Conservation (phyloP, 2,797 vertebrate genomes). For the Ptychadena robeensis region DNA sequence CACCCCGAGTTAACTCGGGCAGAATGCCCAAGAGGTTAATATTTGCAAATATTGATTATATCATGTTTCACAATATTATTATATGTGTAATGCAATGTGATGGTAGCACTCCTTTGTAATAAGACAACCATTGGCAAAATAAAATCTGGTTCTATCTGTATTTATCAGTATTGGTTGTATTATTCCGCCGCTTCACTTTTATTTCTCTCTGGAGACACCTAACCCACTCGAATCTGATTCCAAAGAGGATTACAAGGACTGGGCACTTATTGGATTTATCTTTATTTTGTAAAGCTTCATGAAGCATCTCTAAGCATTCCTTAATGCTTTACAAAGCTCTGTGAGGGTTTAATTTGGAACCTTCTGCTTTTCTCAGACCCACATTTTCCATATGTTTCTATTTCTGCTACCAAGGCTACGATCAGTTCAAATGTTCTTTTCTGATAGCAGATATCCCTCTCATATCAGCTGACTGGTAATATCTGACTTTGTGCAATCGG, state of each 20-base stretch:
- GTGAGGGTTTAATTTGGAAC: conserved; percentile 57
- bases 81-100: neutral
- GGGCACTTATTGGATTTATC: conserved; percentile 59
- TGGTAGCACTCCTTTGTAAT: neutral
- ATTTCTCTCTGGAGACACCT: conserved; percentile 40
- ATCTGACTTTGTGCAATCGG: conserved; percentile 17
- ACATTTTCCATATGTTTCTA: conserved; percentile 49
- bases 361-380: conserved; percentile 49
- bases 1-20: too few relatives aligned
- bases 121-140: neutral
- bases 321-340: conserved; percentile 59
- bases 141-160: neutral
- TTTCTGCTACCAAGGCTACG: conserved; percentile 27
- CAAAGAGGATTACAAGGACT: conserved; percentile 57
- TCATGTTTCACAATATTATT: neutral
- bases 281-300: conserved; percentile 59
- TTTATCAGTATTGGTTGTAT: conserved; percentile 26
- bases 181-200: neutral
- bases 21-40: too few relatives aligned
- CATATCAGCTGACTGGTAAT: conserved; percentile 20
- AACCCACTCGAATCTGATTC: conserved; percentile 43
- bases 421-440: conserved; percentile 42
- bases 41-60: neutral
- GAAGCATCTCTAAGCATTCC: conserved; percentile 55
- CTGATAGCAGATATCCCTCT: conserved; percentile 21